A percentile compares a stretch with the other conserved stretches of the same genome.
Conservation (phyloP, 2,888 invertebrate species). For the Ernsta delagoae region DNA sequence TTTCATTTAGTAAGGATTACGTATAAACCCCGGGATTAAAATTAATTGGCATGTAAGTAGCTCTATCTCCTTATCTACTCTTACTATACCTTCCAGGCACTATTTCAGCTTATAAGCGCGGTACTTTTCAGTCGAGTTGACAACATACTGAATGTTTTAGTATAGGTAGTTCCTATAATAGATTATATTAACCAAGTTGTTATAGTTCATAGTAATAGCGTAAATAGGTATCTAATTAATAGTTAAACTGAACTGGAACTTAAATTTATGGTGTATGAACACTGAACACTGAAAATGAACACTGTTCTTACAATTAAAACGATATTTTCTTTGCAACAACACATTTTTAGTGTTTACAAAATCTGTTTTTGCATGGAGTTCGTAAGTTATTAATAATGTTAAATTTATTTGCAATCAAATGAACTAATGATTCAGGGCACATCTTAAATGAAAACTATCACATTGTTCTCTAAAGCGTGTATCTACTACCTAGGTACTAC, state of each 20-base stretch:
- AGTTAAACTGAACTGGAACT: no score
- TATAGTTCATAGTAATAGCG: no score
- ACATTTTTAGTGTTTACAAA: no score
- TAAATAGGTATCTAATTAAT: no score
- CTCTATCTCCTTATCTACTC: neutral
- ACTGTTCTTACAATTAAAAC: no score
- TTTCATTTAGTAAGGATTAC: constrained; percentile 79
- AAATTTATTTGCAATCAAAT: neutral
- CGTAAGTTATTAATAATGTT: no score
- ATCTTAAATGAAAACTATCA: neutral
- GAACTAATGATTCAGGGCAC: constrained; percentile 10
- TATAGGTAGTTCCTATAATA: neutral
- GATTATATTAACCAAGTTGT: no score
- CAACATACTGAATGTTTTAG: neutral
- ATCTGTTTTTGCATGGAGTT: no score
- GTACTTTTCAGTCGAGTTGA: neutral
- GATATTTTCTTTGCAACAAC: no score
- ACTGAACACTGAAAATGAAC: no score
- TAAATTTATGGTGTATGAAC: no score
- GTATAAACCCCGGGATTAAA: constrained; percentile 61
- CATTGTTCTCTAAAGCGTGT: constrained; percentile 9
- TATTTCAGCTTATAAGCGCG: neutral
- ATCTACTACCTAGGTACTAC: neutral
- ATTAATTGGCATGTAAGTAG: constrained; percentile 50
- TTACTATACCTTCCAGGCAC: neutral